These are phyloP conservation scores for Nerophis lumbriciformis DNA, from an alignment of 2,113 vertebrate genomes.

Conservation along the genomic window DNA sequence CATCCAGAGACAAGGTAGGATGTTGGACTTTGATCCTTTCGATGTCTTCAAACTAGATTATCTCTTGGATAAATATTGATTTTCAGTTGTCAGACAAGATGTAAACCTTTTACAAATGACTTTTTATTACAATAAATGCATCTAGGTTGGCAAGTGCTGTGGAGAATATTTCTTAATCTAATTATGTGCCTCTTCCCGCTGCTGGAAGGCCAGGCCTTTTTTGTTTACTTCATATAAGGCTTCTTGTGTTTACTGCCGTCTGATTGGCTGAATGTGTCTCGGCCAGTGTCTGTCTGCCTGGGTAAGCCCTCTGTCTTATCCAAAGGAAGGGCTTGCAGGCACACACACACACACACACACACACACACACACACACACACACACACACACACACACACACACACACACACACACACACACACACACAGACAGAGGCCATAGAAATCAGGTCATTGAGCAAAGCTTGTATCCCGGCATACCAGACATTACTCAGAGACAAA, in stretches of 20 bases:
- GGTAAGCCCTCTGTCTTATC: conserved; percentile 58
- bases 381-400: conserved; percentile 12
- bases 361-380: conserved; percentile 1
- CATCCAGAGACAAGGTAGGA: conserved; percentile 92
- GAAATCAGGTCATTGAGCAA: conserved; percentile 72
- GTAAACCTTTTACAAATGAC: conserved; percentile 15
- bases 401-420: conserved; percentile 1
- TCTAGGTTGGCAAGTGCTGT: conserved; percentile 22
- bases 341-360: conserved; percentile 28
- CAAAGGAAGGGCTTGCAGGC: conserved; percentile 58
- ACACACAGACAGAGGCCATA: conserved; percentile 30
- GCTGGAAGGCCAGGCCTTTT: conserved; percentile 34
- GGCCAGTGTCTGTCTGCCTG: conserved; percentile 44
- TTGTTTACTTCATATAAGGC: conserved; percentile 48
- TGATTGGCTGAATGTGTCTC: conserved; percentile 20
- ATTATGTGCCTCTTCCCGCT: conserved; percentile 36
- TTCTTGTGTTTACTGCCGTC: conserved; percentile 8
- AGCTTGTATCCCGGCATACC: conserved; percentile 65
- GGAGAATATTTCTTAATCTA: conserved; percentile 46
- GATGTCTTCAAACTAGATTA: neutral
- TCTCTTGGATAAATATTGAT: conserved; percentile 9
- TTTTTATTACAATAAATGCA: conserved; percentile 9
- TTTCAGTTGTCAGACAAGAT: conserved; percentile 12
- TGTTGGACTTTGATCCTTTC: no score
- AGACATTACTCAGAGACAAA: conserved; percentile 72